These are phyloP conservation scores for Leucoraja ocellata DNA, from an alignment of 2,797 vertebrate species.

Conservation along the genomic window DNA sequence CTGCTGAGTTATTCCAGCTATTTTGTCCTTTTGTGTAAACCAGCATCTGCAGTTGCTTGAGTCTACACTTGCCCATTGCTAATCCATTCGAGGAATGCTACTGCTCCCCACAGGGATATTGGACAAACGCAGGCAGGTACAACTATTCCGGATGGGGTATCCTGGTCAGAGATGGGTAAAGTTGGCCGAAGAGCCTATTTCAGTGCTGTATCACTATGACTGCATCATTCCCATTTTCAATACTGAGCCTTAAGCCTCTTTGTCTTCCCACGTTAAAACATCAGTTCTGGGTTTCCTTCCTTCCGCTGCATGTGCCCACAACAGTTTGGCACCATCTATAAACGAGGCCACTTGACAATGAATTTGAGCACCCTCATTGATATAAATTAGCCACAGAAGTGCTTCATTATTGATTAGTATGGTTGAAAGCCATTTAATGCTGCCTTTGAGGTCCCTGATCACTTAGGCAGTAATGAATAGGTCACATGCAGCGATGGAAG, in stretches of 20 bases:
- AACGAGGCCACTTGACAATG: not conserved
- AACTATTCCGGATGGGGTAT: too few species aligned
- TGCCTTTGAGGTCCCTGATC: not conserved
- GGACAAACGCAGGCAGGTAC: too few species aligned
- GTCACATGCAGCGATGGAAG: not conserved
- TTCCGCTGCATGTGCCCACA: not conserved
- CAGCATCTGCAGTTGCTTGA: too few species aligned
- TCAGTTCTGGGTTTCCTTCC: not conserved
- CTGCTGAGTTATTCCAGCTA: too few species aligned
- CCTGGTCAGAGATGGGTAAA: too few species aligned
- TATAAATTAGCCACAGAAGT: not conserved
- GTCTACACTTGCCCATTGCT: not conserved
- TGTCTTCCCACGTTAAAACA: not conserved
- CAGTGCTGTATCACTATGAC: too few species aligned
- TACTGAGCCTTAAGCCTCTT: not conserved
- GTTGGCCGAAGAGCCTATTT: too few species aligned
- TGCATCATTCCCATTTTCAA: not conserved
- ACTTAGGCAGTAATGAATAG: not conserved
- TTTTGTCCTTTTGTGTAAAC: too few species aligned
- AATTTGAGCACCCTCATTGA: not conserved
- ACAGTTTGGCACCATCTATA: not conserved
- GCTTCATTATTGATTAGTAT: not conserved
- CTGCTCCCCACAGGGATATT: not conserved
- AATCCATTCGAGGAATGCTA: not conserved
- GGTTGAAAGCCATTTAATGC: not conserved